Evolutionary conservation across 2,888 invertebrate genomes (phyloP), one percentile per base, ranked within the genome.

Genomic region (Melanostoma scalare): DNA sequence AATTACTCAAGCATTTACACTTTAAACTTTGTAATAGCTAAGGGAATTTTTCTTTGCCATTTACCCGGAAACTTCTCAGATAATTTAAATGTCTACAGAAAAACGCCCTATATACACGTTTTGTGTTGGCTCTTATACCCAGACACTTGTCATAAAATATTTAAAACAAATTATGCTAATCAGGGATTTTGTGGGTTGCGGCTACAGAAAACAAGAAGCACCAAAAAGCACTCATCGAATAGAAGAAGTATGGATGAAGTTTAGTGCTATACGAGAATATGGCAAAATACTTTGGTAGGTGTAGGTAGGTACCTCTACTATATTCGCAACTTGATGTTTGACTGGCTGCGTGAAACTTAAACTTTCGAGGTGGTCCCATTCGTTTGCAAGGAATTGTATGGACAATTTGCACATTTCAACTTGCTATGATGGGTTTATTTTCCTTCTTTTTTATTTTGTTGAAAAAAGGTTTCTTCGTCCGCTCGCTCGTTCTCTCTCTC

Each of bases 111-210:
- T 30, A 30, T 8, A 35, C 4, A 20, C 46, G 9, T 38, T 3
- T 33, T 0, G 20, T 3, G 8, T n/a, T n/a, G 9, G 0, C 35
- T n/a, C 33, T 60, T 44, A 20, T 20, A 20, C 38, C 38, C 61
- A 68, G 71, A 68, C 60, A 73, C 77, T 82, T 82, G 72, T 82
- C 72, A 82, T 77, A 73, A 82, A 77, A 82, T 82, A 82, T 82
- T 82, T 73, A 82, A 77, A 77, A 77, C 77, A 82, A 82, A 82
- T 82, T 82, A 82, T 77, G 77, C 60, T 68, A 77, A 77, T 82
- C 56, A 77, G 68, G 67, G 72, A 81, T 77, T 71, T 48, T 42
- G 81, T 60, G 72, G 65, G 65, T 63, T 75, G 20, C 58, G 61
- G 35, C 52, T 20, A 20, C 76, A 60, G 42, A 40, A 71, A 67